These are phyloP conservation scores for Delichon dasypus DNA, from an alignment of 2,797 vertebrate genomes.

Conservation along the genomic window DNA sequence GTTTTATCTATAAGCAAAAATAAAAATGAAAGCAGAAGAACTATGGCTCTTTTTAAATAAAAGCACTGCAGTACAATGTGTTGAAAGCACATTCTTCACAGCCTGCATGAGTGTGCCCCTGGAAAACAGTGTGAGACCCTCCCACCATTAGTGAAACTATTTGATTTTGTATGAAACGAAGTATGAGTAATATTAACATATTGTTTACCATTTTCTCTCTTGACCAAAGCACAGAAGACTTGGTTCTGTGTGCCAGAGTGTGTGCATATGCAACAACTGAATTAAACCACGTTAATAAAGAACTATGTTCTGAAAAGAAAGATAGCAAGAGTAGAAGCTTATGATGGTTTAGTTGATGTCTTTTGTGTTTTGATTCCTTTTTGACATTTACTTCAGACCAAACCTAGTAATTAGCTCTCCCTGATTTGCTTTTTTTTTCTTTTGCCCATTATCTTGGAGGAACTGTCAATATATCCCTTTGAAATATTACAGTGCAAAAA, in stretches of 20 bases:
- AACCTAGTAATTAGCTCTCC: constrained; percentile 24
- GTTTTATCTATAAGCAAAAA: not conserved
- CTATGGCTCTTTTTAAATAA: not conserved
- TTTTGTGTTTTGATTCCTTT: constrained; percentile 25
- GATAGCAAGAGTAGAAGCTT: not conserved
- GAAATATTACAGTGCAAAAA: not conserved
- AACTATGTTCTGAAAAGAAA: not conserved
- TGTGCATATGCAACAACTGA: not conserved
- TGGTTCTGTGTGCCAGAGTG: not conserved
- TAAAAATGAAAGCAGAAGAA: not conserved
- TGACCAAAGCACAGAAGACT: not conserved
- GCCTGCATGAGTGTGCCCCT: not conserved
- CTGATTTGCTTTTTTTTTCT: not conserved
- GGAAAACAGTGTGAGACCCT: not conserved
- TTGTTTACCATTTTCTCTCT: not conserved
- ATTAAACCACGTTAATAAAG: not conserved
- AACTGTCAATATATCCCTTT: not conserved
- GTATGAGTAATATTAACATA: not conserved
- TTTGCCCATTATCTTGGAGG: not conserved
- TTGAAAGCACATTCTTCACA: not conserved
- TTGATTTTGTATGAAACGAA: not conserved
- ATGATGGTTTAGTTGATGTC: not conserved
- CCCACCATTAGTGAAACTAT: not conserved
- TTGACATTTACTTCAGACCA: not conserved
- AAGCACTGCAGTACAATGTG: not conserved